Evolutionary conservation across 1,140 invertebrate species (phyloP), one percentile per base, ranked within the genome.

Genomic region (Saccostrea cuccullata): DNA sequence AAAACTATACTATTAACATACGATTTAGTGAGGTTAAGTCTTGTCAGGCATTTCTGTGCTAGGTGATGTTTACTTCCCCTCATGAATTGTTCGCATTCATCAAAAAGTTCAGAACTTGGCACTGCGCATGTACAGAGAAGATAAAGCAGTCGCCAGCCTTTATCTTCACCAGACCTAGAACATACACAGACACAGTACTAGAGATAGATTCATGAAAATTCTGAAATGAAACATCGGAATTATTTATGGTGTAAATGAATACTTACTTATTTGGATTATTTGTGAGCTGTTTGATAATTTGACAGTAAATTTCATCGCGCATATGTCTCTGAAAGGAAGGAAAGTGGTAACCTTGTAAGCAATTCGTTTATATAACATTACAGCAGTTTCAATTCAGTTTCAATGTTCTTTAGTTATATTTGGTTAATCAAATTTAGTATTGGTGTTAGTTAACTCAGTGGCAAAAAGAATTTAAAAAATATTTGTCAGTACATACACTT

Each of bases 251-350:
- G 9, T 47, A 47, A 47, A 6, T 6, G 9, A 47, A 55, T 47
- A 89, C 91, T 92, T 90, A 92, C 92, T 87, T 91, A 40, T 92
- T 90, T 17, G 91, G 90, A 73, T 93, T 93, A 60, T 92, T 90
- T 64, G 92, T 93, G 0, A 93, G 86, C 82, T 93, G 92, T 87
- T 92, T 93, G 30, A 92, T 89, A 13, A 93, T 58, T 58, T 93
- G 92, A 82, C 92, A 92, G 73, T 88, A 93, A n/a, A 92, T 88
- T 85, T 93, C 92, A 40, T 93, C 92, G 56, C 92, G 83, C 55
- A 93, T 73, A 55, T 92, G 91, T 86, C 90, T 91, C 92, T 93
- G 88, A 0, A 87, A 88, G 56, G 58, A 86, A 86, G 84, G 77
- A 89, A 13, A 82, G 1, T 77, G 85, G 85, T 36, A 17, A n/a